phyloP scores from a whole-genome alignment of 2,797 vertebrate genomes.

The Gadopsis bispinosus region DNA sequence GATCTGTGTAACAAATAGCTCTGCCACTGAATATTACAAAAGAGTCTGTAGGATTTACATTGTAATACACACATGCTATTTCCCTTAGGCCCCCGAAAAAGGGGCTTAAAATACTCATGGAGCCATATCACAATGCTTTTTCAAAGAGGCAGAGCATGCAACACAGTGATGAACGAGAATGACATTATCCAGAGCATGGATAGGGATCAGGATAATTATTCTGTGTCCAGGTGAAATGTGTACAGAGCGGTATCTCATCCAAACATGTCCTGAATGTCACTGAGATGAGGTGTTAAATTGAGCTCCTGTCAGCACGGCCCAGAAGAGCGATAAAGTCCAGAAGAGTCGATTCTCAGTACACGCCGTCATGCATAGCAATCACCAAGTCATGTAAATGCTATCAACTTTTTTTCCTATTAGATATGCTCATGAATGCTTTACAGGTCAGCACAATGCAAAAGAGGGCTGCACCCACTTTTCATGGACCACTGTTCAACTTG shows the following conservation, averaged over 20 bases:
- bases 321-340: slow-evolving; percentile 37
- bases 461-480: not conserved
- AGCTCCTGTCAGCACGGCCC: slow-evolving; percentile 44
- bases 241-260: slow-evolving; percentile 14
- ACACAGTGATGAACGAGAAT: slow-evolving; percentile 12
- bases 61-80: slow-evolving; percentile 36
- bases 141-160: slow-evolving; percentile 12
- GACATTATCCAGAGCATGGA: slow-evolving; percentile 14
- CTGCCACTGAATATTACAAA: slow-evolving; percentile 52
- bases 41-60: slow-evolving; percentile 42
- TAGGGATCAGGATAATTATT: slow-evolving; percentile 45
- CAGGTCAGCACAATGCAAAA: slow-evolving; percentile 20
- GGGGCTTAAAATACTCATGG: slow-evolving; percentile 21
- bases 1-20: slow-evolving; percentile 60
- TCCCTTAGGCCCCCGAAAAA: slow-evolving; percentile 9
- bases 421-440: slow-evolving; percentile 20
- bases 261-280: slow-evolving; percentile 47
- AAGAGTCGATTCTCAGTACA: slow-evolving; percentile 5
- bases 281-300: slow-evolving; percentile 59
- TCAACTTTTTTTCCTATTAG: not conserved
- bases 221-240: slow-evolving; percentile 37
- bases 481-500: not conserved
- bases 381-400: not conserved
- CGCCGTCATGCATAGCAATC: slow-evolving; percentile 38
- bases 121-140: slow-evolving; percentile 24